These are phyloP conservation scores for Beroe ovata DNA, from an alignment of 37 sponge, comb jelly and placozoan species.

Conservation along the genomic window DNA sequence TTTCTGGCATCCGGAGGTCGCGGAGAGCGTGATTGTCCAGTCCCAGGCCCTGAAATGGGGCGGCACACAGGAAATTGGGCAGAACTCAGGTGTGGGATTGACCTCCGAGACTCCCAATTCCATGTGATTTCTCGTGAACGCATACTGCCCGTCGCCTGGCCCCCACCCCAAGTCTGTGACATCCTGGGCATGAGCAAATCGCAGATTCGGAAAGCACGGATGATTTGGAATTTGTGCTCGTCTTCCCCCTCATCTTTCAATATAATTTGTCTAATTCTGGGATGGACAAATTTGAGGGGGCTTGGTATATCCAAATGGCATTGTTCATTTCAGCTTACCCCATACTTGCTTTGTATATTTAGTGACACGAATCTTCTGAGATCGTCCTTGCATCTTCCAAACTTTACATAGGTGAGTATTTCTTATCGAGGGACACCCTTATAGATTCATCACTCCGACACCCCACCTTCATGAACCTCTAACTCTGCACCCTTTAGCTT, in stretches of 20 bases:
- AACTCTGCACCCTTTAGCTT: too few species aligned
- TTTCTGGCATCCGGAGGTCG: background rate
- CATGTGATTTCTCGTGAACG: background rate
- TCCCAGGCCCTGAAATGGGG: background rate
- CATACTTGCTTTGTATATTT: too few species aligned
- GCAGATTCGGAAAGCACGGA: background rate
- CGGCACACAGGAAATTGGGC: background rate
- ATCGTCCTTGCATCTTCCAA: too few species aligned
- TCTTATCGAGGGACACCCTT: too few species aligned
- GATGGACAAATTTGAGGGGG: too few species aligned
- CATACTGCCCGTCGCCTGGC: background rate
- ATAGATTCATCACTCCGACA: too few species aligned
- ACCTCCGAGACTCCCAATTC: background rate
- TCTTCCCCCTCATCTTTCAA: background rate
- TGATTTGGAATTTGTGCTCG: background rate
- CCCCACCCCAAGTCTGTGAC: background rate
- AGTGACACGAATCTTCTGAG: too few species aligned
- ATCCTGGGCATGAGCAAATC: background rate
- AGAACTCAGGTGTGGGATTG: background rate
- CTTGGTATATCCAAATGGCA: too few species aligned
- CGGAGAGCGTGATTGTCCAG: background rate
- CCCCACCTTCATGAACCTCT: too few species aligned
- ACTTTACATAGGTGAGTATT: too few species aligned
- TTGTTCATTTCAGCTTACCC: too few species aligned
- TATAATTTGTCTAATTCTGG: too few species aligned